A percentile compares a stretch with the other conserved stretches of the same genome.
These are phyloP conservation scores for Drosophila busckii DNA, from an alignment of 1,140 invertebrate species.

Conservation along the genomic window DNA sequence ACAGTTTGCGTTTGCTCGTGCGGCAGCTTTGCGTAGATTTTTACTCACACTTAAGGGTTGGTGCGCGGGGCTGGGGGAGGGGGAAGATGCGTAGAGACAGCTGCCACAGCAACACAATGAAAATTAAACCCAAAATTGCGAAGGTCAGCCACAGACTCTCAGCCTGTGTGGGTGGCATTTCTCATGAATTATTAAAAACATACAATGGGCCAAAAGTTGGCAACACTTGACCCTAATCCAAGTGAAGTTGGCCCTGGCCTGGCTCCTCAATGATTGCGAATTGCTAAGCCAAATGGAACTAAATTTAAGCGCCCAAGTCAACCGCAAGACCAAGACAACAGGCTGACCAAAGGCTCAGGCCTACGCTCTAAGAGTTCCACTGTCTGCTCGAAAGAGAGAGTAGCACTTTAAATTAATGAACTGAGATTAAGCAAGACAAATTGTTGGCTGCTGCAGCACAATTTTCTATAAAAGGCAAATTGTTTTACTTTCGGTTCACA, in stretches of 20 bases:
- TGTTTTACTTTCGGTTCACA: constrained; percentile 48
- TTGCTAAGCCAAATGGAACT: constrained; percentile 59
- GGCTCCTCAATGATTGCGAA: constrained; percentile 52
- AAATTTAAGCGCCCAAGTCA: constrained; percentile 20
- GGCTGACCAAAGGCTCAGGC: constrained; percentile 4
- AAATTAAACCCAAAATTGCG: constrained; percentile 58
- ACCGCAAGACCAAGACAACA: constrained; percentile 34
- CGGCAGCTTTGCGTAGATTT: constrained; percentile 17
- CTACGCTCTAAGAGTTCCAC: constrained; percentile 7
- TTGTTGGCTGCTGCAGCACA: constrained; percentile 44
- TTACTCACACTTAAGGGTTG: constrained; percentile 18
- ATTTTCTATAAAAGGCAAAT: constrained; percentile 58
- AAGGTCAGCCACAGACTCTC: constrained; percentile 63
- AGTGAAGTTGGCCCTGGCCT: constrained; percentile 12
- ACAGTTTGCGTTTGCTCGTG: constrained; percentile 8
- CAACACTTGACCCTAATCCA: constrained; percentile 60
- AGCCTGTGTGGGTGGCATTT: too few species aligned
- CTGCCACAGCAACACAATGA: constrained; percentile 23
- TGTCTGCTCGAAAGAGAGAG: constrained; percentile 29
- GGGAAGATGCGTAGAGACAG: too few species aligned
- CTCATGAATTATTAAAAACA: constrained; percentile 56
- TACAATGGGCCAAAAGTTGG: constrained; percentile 19
- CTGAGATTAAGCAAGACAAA: constrained; percentile 76
- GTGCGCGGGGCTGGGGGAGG: too few species aligned
- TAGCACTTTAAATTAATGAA: constrained; percentile 77